Base-by-base conservation (phyloP, 2,888 invertebrate genomes). In the Andrena fulva region DNA sequence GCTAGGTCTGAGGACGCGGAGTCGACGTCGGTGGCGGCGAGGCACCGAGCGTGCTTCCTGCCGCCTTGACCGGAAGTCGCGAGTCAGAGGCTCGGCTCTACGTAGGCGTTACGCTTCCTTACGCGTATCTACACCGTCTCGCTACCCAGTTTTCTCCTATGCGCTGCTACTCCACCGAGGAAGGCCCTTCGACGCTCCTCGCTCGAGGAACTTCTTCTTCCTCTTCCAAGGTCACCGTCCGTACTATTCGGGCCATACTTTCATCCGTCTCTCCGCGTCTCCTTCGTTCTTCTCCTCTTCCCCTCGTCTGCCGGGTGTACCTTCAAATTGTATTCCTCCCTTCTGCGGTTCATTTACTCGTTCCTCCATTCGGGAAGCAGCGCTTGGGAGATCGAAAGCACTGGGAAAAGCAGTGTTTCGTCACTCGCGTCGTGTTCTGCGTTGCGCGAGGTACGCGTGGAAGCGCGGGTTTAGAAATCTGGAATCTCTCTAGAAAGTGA, bases 41-140 rank as follows among this genome's bases (percentile, higher is more conserved):
- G 89, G 92, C 90, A 92, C 91, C 91, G 92, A 93, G 93, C 93
- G 94, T 94, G 90, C 93, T 93, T 93, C 94, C 93, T 93, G 92
- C 91, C 62, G 87, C 89, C 87, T 91, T 93, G 93, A 93, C 94
- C 94, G 94, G 94, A 94, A 93, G 93, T 93, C 93, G 93, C 93
- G 92, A 93, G 93, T 93, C 93, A 92, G 92, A 93, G 93, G 92
- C 92, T 90, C 92, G 93, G 92, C 92, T 92, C 90, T 91, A 92
- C 90, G 90, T 91, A 88, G 89, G 91, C 93, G 93, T 93, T 93
- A 93, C 93, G 93, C 93, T 93, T 93, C 93, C 93, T 92, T 92
- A 92, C 91, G 92, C 91, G 91, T 90, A 90, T 90, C 91, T 90
- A 89, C 91, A 86, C 87, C 87, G 87, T 90, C 91, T 91, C 90